These are phyloP conservation scores for Samia ricini DNA, from an alignment of 1,140 invertebrate species.

Conservation along the genomic window DNA sequence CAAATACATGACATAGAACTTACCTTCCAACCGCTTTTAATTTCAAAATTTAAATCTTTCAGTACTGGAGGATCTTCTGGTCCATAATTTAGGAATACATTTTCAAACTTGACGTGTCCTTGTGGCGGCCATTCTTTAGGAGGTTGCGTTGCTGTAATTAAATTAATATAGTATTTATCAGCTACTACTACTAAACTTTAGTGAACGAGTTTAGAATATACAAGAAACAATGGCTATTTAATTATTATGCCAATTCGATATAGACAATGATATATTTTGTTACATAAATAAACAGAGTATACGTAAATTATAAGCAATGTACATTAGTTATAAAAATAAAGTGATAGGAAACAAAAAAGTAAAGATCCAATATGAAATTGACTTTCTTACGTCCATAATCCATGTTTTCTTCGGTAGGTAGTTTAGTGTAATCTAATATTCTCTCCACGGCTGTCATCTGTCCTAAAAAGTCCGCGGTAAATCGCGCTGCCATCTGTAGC, in stretches of 20 bases:
- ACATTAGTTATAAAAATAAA: no score
- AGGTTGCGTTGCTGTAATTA: constrained; percentile 54
- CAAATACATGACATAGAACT: background rate
- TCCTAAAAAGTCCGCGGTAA: constrained; percentile 88
- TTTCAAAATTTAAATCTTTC: constrained; percentile 81
- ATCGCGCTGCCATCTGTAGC: constrained; percentile 90
- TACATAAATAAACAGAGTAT: no score
- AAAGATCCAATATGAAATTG: no score
- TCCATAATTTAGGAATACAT: constrained; percentile 84
- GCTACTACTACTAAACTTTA: no score
- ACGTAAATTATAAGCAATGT: no score
- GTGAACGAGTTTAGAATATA: no score
- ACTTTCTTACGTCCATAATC: constrained; percentile 55
- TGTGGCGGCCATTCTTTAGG: constrained; percentile 81
- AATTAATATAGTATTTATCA: background rate
- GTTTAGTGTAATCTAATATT: constrained; percentile 85
- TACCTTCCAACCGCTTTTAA: constrained; percentile 84
- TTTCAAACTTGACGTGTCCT: constrained; percentile 80
- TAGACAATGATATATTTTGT: no score
- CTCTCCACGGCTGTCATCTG: constrained; percentile 92
- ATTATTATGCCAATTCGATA: no score
- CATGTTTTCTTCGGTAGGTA: constrained; percentile 80
- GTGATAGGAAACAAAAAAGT: no score
- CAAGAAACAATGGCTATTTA: no score
- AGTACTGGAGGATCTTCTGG: constrained; percentile 81